Evolutionary conservation across 2,797 vertebrate genomes (phyloP), one percentile per base, ranked within the genome.

Genomic region (Poeciliopsis presidionis): DNA sequence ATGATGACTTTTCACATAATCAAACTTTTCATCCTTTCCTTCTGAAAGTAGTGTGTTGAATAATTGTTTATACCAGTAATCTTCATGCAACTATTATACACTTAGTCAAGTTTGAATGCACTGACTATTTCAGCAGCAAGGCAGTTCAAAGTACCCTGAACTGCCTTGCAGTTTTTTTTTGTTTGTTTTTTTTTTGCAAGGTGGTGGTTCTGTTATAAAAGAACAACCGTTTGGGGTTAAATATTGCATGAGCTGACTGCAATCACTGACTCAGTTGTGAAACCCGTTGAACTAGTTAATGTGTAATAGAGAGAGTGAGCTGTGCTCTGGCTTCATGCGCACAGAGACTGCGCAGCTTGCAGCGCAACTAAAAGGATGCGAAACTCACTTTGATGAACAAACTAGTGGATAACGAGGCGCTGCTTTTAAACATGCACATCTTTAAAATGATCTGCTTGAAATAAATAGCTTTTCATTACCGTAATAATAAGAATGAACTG

Each of bases 221-320:
- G 33, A 63, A 36, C 30, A 63, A 36, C 7, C 30, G 28, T 20
- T 2, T 7, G 18, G 1, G 61, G 18, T 45, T 2, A 53, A 55
- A 55, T 18, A 13, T 63, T 55, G 16, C 33, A 36, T 36, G 61
- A 28, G 7, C 16, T 69, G 9, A 28, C 71, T 41, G 49, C 55
- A 74, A 30, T 78, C 9, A 36, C 14, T 49, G 30, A 49, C n/a
- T 18, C 9, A 73, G 59, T 43, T 61, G 14, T 49, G 43, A 79
- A 73, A 75, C 57, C 16, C 28, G 55, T 51, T 63, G 53, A 25
- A 49, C n/a, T 59, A 63, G 43, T 76, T 73, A 46, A 69, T 83
- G 43, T 71, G 16, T 73, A 74, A 53, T 13, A 16, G 47, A 46
- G 11, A 59, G 59, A 63, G 5, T 61, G 57, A n/a, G 53, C 45